Conservation (phyloP, 2,797 vertebrate genomes). For the Lemur catta region DNA sequence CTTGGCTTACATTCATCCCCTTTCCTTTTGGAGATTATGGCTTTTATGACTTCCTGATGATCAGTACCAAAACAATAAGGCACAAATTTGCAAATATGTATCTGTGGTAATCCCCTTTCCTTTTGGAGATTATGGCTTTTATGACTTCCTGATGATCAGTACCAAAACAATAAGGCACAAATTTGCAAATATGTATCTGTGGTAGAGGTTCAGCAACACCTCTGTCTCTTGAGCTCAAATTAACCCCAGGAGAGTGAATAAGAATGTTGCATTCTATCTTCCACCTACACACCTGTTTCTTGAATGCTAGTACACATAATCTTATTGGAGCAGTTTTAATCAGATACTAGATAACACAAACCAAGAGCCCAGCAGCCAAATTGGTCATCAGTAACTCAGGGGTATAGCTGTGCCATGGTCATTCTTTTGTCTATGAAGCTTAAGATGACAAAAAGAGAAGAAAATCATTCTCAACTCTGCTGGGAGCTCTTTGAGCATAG, state of each 20-base stretch:
- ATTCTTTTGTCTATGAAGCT: background rate
- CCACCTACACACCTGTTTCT: constrained; percentile 78
- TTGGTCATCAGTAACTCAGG: background rate
- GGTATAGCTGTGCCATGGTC: background rate
- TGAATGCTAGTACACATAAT: constrained; percentile 40
- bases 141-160: background rate
- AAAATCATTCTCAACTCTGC: background rate
- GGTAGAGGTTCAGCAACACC: constrained; percentile 30
- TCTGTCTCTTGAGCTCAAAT: constrained; percentile 62
- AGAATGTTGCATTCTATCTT: constrained; percentile 51
- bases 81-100: background rate
- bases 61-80: background rate
- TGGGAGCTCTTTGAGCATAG: background rate
- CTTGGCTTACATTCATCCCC: background rate
- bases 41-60: constrained; percentile 28
- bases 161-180: background rate
- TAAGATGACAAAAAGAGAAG: background rate
- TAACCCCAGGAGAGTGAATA: background rate
- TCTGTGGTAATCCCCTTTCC: constrained; percentile 22
- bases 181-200: background rate
- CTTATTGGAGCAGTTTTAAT: constrained; percentile 53
- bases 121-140: background rate
- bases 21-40: background rate
- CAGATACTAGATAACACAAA: background rate
- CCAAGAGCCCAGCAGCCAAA: constrained; percentile 54